Evolutionary conservation across 1,140 invertebrate genomes (phyloP), one percentile per base, ranked within the genome.

Genomic region (Drosophila punjabiensis): DNA sequence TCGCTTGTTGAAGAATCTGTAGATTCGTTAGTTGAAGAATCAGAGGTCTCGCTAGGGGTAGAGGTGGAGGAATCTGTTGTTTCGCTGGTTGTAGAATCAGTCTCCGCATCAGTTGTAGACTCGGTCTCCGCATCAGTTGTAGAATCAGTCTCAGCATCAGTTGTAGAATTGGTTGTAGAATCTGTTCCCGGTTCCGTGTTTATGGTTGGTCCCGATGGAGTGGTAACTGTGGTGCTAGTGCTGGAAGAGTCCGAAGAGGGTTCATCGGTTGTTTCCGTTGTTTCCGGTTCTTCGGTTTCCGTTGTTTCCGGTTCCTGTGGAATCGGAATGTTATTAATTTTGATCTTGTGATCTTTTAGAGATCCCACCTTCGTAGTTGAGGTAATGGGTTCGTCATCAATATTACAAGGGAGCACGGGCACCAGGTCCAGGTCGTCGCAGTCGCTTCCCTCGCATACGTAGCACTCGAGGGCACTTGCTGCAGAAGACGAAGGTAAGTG

Each of bases 381-480:
- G 10, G n/a, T 24, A 24, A 24, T 35, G 3, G 35, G 20, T 5
- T 16, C 33, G 16, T 56, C 52, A 65, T 76, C 64, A 11, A 76
- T 7, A 45, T 43, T 30, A 47, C 87, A 90, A 3, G 33, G 39
- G 37, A 81, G 55, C 14, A 58, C 0, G 0, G n/a, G 6, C 0
- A 47, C 63, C 0, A 7, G 7, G 0, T 76, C 62, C 32, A 75
- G 35, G 39, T 78, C 60, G 7, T 81, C 66, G 53, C 89, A 92
- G 1, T 9, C 63, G 1, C 28, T 30, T 9, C 89, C 89, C 10
- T 61, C 58, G 67, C 89, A 92, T 50, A 63, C 10, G 35, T 92
- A 92, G 24, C 89, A 92, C 10, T 86, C 8, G 16, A 92, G 63
- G 28, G 48, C 55, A 66, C 53, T 70, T 30, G 67, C 85, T 88